Evolutionary conservation across 1,140 invertebrate species (phyloP).

Genomic region (Bursaphelenchus mucronatus): DNA sequence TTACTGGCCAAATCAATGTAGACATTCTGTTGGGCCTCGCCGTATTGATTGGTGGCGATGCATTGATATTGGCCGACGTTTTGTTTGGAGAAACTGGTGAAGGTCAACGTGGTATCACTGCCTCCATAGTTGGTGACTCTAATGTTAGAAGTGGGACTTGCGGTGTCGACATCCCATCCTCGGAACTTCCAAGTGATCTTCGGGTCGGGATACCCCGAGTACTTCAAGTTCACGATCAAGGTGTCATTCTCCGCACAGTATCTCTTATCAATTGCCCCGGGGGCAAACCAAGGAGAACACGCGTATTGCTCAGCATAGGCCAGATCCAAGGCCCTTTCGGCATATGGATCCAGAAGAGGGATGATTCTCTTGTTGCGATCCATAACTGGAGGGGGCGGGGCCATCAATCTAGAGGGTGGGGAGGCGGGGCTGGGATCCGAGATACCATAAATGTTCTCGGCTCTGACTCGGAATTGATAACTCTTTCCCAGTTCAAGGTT

Average conservation of each 20-base stretch:
- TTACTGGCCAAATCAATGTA: conserved; percentile 58
- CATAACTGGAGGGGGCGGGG: conserved; percentile 55
- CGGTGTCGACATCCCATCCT: conserved; percentile 56
- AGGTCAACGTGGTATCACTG: conserved; percentile 55
- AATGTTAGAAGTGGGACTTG: conserved; percentile 51
- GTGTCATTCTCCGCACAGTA: conserved; percentile 60
- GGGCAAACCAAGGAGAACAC: conserved; percentile 58
- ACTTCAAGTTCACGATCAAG: conserved; percentile 40
- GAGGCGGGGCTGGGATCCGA: conserved; percentile 75
- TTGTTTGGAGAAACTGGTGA: conserved; percentile 48
- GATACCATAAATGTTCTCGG: conserved; percentile 92
- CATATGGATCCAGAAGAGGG: conserved; percentile 59
- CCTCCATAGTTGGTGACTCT: conserved; percentile 52
- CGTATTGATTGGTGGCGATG: conserved; percentile 57
- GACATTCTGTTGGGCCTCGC: conserved; percentile 59
- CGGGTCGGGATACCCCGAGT: conserved; percentile 58
- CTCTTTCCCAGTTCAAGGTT: conserved; percentile 59
- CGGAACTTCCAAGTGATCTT: conserved; percentile 60
- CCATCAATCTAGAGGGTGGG: conserved; percentile 60
- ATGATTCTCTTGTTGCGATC: conserved; percentile 58
- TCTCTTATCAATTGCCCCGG: conserved; percentile 55
- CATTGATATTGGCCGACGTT: conserved; percentile 60
- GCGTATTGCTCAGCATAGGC: conserved; percentile 57
- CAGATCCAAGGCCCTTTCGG: conserved; percentile 52
- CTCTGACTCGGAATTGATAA: conserved; percentile 75